Base-by-base conservation (phyloP, 2,797 vertebrate species). In the Myripristis jacobus region DNA sequence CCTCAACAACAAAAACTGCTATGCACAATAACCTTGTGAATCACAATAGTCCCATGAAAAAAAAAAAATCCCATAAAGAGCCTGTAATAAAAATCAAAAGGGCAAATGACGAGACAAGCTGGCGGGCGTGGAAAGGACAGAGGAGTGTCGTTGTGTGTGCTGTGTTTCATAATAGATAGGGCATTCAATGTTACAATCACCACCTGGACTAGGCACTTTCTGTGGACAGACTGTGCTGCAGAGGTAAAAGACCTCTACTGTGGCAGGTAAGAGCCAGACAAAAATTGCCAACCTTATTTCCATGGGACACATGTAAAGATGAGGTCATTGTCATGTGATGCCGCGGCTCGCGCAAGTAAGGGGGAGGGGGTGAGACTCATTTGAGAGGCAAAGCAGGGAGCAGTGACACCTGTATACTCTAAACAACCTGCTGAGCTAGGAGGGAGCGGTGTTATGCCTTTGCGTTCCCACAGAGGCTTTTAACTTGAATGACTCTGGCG, bases 301-400 rank as follows among this genome's bases (percentile, higher is more conserved):
- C 64, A 80, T 19, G 55, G 46, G 44, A 72, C 66, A 62, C 53
- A 60, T 68, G 71, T 46, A 73, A 57, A 69, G 77, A 71, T 89
- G 85, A 91, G 81, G 79, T 89, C 89, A 91, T 71, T 3, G 52
- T 75, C 85, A 87, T 38, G 83, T 87, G 83, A 85, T 6, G 55
- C 68, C 19, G 73, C 54, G 46, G 70, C 76, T 59, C 52, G 19
- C 48, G 58, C 65, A 80, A 69, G 73, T 36, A 58, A 54, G 57
- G 10, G 71, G 54, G 70, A 73, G 65, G 64, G 71, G 80, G 29
- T 11, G 63, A 24, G 5, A 72, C 57, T 82, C 43, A 88, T 91
- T 92, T 92, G 89, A 81, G 84, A 92, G 83, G 84, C 89, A 92
- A 92, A 93, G 70, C 79, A 84, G 82, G 51, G 55, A 50, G 75